Evolutionary conservation across 2,797 vertebrate genomes (phyloP).

Genomic region (Diceros bicornis): DNA sequence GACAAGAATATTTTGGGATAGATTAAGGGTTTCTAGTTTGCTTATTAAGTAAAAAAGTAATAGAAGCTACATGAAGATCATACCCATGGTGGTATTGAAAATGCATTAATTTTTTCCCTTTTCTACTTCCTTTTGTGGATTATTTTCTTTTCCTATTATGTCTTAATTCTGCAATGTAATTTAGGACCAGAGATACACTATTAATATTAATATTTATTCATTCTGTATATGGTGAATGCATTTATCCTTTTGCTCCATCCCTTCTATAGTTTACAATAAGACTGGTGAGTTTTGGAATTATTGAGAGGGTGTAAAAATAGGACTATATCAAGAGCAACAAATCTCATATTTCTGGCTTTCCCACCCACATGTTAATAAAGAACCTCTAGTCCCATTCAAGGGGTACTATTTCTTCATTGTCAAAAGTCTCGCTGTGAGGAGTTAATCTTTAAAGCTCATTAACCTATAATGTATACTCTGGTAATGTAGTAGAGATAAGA

Average conservation of each 20-base stretch:
- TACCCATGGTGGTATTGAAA: neutral
- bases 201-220: neutral
- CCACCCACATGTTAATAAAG: neutral
- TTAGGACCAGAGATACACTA: neutral
- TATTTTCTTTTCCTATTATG: neutral
- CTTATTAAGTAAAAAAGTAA: constrained; percentile 14
- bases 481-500: neutral
- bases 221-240: neutral
- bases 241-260: neutral
- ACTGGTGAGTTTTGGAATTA: neutral
- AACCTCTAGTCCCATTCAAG: neutral
- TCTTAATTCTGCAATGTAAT: neutral
- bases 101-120: neutral
- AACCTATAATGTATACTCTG: neutral
- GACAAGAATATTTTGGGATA: neutral
- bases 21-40: neutral
- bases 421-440: neutral
- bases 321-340: neutral
- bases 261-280: neutral
- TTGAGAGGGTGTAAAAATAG: neutral
- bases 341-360: neutral
- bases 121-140: neutral
- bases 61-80: neutral
- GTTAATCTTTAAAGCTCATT: neutral
- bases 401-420: neutral